Percentiles rank a stretch among this genome's conserved stretches.
phyloP scores from a whole-genome alignment of 2,888 invertebrate genomes.

The Platycheirus albimanus region DNA sequence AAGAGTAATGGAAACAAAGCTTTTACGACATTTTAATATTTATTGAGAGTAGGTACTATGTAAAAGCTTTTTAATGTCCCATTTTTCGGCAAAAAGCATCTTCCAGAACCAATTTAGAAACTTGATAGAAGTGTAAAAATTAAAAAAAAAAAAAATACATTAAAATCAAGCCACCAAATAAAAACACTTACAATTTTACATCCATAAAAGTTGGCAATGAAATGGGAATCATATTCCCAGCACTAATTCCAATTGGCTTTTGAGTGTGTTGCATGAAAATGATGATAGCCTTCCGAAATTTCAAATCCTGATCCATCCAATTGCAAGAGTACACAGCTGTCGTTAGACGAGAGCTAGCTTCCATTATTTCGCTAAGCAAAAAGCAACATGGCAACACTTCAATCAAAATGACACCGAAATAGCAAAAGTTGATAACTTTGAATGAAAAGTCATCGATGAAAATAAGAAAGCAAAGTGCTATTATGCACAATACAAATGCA shows the following conservation, averaged over 20 bases:
- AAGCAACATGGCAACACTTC: slow-evolving; percentile 76
- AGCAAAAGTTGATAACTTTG: slow-evolving; percentile 61
- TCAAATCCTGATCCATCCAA: slow-evolving; percentile 76
- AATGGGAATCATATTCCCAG: slow-evolving; percentile 76
- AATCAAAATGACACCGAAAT: slow-evolving; percentile 66
- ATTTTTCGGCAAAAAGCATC: too few relatives aligned
- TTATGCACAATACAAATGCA: slow-evolving; percentile 74
- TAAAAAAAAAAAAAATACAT: neutral
- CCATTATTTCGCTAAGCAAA: slow-evolving; percentile 75
- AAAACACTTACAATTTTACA: slow-evolving; percentile 56
- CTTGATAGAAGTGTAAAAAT: slow-evolving; percentile 55
- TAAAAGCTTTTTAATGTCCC: too few relatives aligned
- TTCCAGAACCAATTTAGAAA: too few relatives aligned
- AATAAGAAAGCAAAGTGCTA: slow-evolving; percentile 71
- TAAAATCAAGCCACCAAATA: neutral
- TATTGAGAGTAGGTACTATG: too few relatives aligned
- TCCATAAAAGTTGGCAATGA: slow-evolving; percentile 76
- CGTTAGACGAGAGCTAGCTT: slow-evolving; percentile 71
- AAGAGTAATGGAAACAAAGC: too few relatives aligned
- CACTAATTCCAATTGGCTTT: slow-evolving; percentile 69
- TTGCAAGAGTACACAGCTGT: slow-evolving; percentile 76
- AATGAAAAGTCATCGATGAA: slow-evolving; percentile 65
- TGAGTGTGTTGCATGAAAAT: slow-evolving; percentile 78
- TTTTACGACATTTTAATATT: too few relatives aligned
- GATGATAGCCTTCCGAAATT: slow-evolving; percentile 76